Percentiles rank a stretch among this genome's conserved stretches.
Conservation (phyloP, 1,140 invertebrate genomes). For the Ceratina calcarata region DNA sequence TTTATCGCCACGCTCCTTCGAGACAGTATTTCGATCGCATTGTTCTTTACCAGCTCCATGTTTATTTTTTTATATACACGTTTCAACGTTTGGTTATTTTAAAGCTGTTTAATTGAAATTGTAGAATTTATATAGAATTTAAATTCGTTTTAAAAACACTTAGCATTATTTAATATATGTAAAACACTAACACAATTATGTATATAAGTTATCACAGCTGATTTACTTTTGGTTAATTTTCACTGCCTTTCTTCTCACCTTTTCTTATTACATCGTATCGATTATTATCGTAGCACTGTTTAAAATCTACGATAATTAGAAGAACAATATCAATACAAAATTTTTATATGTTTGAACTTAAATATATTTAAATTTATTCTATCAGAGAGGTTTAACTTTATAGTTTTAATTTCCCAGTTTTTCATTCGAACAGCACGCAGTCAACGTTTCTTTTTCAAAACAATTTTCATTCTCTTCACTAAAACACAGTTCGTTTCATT, state of each 20-base stretch:
- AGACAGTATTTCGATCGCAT: conserved; percentile 77
- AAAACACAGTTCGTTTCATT: neutral
- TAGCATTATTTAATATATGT: too few relatives aligned
- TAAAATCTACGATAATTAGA: neutral
- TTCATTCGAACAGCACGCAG: neutral
- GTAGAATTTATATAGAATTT: too few relatives aligned
- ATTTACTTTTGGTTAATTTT: conserved; percentile 71
- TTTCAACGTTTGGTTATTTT: neutral
- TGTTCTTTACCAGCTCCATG: conserved; percentile 77
- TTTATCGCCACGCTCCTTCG: conserved; percentile 74
- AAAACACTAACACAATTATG: conserved; percentile 25
- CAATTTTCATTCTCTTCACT: neutral
- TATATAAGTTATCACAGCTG: conserved; percentile 69
- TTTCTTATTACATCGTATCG: neutral
- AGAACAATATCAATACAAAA: neutral
- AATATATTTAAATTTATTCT: neutral
- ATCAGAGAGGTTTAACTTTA: too few relatives aligned
- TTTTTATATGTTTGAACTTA: neutral
- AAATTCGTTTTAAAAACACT: too few relatives aligned
- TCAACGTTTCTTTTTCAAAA: conserved; percentile 8
- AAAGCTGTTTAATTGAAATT: neutral
- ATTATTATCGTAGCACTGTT: neutral
- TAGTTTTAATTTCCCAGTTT: too few relatives aligned
- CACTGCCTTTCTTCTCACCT: conserved; percentile 51
- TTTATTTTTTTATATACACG: neutral